phyloP scores from a whole-genome alignment of 2,797 vertebrate genomes.

The Mycteria americana region DNA sequence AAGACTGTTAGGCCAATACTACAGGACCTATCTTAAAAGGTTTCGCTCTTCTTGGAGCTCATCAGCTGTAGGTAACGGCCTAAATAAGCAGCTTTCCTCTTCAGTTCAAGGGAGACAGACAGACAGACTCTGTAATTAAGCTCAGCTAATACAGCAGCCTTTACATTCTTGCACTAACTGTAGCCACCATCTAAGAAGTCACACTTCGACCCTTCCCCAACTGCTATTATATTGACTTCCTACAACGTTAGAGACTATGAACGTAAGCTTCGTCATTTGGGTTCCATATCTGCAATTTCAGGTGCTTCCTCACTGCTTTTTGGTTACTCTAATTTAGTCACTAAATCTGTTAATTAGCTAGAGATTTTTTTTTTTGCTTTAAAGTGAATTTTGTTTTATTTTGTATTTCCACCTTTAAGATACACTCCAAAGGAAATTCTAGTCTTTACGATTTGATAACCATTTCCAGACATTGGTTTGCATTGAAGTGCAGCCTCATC shows the following conservation, averaged over 20 bases:
- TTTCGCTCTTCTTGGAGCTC: conserved; percentile 74
- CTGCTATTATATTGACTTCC: neutral
- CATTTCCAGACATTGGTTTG: neutral
- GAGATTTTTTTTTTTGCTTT: neutral
- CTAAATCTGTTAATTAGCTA: neutral
- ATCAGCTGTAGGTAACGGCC: conserved; percentile 73
- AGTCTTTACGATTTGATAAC: neutral
- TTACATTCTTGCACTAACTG: neutral
- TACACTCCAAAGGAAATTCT: neutral
- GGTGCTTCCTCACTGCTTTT: neutral
- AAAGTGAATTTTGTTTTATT: neutral
- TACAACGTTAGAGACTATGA: accelerated
- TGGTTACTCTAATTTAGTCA: neutral
- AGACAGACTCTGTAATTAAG: neutral
- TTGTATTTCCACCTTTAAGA: neutral
- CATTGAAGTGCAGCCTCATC: neutral
- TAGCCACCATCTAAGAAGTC: neutral
- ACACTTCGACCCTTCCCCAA: neutral
- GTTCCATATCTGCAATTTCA: neutral
- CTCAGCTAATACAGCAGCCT: neutral
- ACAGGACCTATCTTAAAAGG: conserved; percentile 70
- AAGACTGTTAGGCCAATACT: conserved; percentile 55
- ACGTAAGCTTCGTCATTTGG: neutral
- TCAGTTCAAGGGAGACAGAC: neutral
- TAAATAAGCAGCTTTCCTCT: neutral